Evolutionary conservation across 2,797 vertebrate species (phyloP), one percentile per base, ranked within the genome.

Genomic region (Heteromormyrus szaboi): DNA sequence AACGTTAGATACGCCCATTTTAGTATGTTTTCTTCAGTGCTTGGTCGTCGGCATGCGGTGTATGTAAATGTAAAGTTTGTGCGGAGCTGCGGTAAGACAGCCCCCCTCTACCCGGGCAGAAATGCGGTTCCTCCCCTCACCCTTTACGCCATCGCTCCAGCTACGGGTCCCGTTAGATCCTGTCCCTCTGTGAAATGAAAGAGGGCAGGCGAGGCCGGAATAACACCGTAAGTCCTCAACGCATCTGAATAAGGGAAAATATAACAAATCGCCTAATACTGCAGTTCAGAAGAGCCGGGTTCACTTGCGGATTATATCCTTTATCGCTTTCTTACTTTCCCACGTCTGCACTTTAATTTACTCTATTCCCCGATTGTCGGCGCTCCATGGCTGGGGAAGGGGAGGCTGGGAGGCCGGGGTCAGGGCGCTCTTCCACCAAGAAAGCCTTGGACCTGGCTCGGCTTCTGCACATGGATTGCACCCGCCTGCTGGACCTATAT

Each of bases 391-490:
- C 93, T 91, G 94, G 92, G 90, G 93, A 90, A 89, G 90, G 92
- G 91, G 91, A 91, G 89, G 90, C 89, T 68, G 44, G 86, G 89
- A 17, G 88, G 88, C 91, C 93, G 90, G 92, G 41, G 85, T 41
- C 90, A 1, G 92, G 88, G 22, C 87, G 85, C 48, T 90, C 93
- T 2, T 89, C 84, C 48, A 93, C 94, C 6, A 93, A 62, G 48
- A 92, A 91, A 90, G 95, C 95, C 29, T 94, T 93, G 85, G 89
- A 90, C n/a, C 91, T 96, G 0, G 95, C 95, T 9, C 94, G 94
- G 62, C 90, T 96, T 0, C 88, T 96, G 87, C 95, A 94, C 90
- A 83, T 90, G 11, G 96, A 96, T 86, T 95, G 95, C 48, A 89
- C 84, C 0, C 87, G 51, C 12, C 92, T 96, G 59, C 93, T 96